Evolutionary conservation across 2,888 invertebrate genomes (phyloP), one percentile per base, ranked within the genome.

Genomic region (Volucella inflata): DNA sequence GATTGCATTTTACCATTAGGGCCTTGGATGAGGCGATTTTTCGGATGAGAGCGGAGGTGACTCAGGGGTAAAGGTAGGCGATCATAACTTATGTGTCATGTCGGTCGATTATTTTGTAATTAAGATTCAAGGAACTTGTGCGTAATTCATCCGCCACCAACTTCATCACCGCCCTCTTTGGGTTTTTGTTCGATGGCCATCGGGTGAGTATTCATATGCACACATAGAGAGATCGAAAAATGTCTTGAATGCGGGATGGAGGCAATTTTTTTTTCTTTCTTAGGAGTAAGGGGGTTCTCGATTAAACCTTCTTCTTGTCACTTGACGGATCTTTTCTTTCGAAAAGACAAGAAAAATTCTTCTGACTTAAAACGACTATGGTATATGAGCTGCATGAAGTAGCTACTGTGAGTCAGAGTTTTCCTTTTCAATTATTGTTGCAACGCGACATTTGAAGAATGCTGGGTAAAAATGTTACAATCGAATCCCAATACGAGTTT

Each of bases 81-180:
- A 81, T 81, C 85, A 85, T 85, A 85, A 85, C 85, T 85, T 85
- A 85, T 85, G 81, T 85, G 85, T 81, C 85, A 81, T 85, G 85
- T 85, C 85, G 72, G 72, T 68, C 85, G 85, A 85, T 85, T 85
- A 85, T 85, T 85, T 85, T 85, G 85, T 85, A 85, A 85, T 85
- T 85, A 85, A 85, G 85, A 85, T 85, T 85, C 85, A 85, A 77
- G 81, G 76, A 85, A 81, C 81, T 85, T 85, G 85, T 85, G 85
- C 81, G 85, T 85, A 85, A 85, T 85, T 85, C 77, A 85, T 85
- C 81, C 81, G 68, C 81, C 76, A 81, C 85, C 81, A 81, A 76
- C 76, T 85, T 76, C 44, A 30, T 30, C 30, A 68, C 80, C 85
- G 81, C 77, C 85, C 80, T 77, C 81, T 72, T 76, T 68, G 50